Evolutionary conservation across 2,113 vertebrate genomes (phyloP).

Genomic region (Calypte anna): DNA sequence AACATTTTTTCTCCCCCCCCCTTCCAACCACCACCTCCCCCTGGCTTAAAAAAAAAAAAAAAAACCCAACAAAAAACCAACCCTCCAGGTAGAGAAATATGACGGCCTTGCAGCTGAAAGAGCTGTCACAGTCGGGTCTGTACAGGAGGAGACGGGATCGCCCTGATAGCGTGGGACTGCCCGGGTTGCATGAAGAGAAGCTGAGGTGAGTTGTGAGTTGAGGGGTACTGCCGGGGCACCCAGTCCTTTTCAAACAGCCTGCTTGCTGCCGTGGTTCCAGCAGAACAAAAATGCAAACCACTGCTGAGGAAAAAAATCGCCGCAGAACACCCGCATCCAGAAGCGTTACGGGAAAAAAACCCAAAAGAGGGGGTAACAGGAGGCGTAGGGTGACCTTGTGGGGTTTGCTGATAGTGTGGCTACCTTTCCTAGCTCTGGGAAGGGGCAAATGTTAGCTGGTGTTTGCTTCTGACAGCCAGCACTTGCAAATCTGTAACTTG

Average conservation of each 20-base stretch:
- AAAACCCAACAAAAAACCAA: neutral
- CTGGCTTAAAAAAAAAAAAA: neutral
- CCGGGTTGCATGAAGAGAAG: constrained; percentile 72
- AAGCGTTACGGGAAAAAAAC: neutral
- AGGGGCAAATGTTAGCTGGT: neutral
- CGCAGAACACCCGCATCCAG: neutral
- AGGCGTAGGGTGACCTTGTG: neutral
- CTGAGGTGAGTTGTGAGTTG: constrained; percentile 82
- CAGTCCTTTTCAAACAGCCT: neutral
- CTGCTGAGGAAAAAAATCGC: neutral
- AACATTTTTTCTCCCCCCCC: neutral
- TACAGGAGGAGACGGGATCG: constrained; percentile 92
- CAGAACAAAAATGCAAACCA: neutral
- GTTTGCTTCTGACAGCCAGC: neutral
- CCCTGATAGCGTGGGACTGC: constrained; percentile 84
- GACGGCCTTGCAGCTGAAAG: constrained; percentile 90
- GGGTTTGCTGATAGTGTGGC: neutral
- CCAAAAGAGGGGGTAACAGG: neutral
- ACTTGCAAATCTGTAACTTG: neutral
- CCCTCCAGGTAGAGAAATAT: constrained; percentile 74
- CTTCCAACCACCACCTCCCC: too few relatives aligned
- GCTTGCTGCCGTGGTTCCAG: neutral
- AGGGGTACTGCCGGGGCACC: neutral
- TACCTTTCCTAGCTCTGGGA: neutral
- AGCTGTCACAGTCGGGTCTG: constrained; percentile 90